Evolutionary conservation across 2,113 vertebrate species (phyloP), one percentile per base, ranked within the genome.

Genomic region (Anarhynchus alexandrinus): DNA sequence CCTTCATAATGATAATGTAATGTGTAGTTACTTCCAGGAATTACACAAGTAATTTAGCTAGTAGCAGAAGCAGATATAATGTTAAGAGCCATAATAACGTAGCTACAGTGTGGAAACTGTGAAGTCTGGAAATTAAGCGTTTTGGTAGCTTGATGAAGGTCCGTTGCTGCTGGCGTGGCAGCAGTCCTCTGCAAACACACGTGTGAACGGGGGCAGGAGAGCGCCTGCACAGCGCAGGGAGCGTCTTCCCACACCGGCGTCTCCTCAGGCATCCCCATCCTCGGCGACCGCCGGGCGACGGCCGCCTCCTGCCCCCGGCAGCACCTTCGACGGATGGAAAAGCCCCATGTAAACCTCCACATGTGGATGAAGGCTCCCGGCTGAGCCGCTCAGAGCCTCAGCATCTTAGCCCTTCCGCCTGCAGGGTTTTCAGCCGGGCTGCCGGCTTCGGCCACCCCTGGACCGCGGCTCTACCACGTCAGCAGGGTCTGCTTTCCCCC

Each of bases 201-300:
- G 12, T 18, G 21, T 9, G 36, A 52, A 40, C 1, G 1, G 14
- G 26, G 23, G 10, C 12, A 36, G 34, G 27, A 66, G 61, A 47
- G 36, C 1, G 0, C 11, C 32, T 42, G 25, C 16, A 6, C 5
- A 16, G 49, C 42, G 36, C 18, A 83, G 4, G 36, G 40, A 83
- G 20, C 64, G 76, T 55, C 23, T 12, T 82, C 52, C 29, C 29
- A 19, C 22, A 32, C 14, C 6, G 2, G 15, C 5, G 9, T 8
- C 21, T 34, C 23, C 79, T 70, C 20, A 3, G 45, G 45, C 36
- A 54, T 20, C 30, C 36, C 32, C 52, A 45, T 34, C 38, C 20
- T 25, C 1, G 0, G 32, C 9, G 12, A n/a, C 38, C 0, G 1
- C 30, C 15, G 18, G 15, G 12, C 1, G 1, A 62, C 0, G 1